These are phyloP conservation scores for Drosophila setosimentum DNA, from an alignment of 2,888 invertebrate genomes.

Conservation along the genomic window DNA sequence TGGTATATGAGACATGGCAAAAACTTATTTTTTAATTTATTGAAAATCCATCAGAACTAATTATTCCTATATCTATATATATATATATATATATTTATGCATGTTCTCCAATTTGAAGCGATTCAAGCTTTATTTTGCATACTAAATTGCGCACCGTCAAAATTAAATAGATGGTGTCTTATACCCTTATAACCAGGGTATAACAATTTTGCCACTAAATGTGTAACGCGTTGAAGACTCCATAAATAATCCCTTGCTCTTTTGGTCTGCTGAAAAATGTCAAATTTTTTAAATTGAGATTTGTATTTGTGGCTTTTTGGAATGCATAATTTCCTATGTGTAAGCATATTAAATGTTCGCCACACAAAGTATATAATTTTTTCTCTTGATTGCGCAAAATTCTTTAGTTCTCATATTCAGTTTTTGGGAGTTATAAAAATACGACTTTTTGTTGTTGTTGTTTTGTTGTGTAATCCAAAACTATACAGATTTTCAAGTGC, in stretches of 20 bases:
- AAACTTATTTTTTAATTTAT: no score
- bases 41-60: neutral
- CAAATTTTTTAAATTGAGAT: neutral
- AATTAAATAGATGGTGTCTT: conserved; percentile 22
- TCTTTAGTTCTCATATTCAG: conserved; percentile 50
- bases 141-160: conserved; percentile 32
- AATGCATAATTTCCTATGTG: neutral
- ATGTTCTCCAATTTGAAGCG: neutral
- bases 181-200: neutral
- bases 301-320: neutral
- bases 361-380: neutral
- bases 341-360: neutral
- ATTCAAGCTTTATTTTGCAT: conserved; percentile 18
- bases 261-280: neutral
- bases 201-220: neutral
- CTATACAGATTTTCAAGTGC: conserved; percentile 38
- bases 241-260: neutral
- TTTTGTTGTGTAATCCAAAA: conserved; percentile 41
- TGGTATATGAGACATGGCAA: no score
- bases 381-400: conserved; percentile 29
- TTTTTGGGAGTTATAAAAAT: conserved; percentile 9
- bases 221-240: neutral
- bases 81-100: neutral
- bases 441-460: neutral
- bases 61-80: neutral